A percentile compares a stretch with the other conserved stretches of the same genome.
phyloP scores from a whole-genome alignment of 2,888 invertebrate genomes.

The Elgonia sp. region DNA sequence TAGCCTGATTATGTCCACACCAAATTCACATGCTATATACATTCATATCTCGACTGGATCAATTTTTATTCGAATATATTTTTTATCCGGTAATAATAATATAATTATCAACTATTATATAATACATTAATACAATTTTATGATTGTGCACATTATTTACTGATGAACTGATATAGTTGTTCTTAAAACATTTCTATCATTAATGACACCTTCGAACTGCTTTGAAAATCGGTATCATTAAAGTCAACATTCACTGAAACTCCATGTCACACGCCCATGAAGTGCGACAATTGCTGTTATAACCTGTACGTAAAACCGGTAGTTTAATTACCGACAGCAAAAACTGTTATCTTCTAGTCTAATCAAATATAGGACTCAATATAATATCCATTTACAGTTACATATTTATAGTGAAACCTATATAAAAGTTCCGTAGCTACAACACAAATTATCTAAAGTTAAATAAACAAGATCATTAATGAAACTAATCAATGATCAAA shows the following conservation, averaged over 20 bases:
- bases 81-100: no score
- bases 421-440: slow-evolving; percentile 2
- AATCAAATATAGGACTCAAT: slow-evolving; percentile 26
- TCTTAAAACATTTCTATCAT: no score
- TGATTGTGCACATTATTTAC: no score
- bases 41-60: no score
- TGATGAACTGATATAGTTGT: no score
- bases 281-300: slow-evolving; percentile 34
- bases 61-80: no score
- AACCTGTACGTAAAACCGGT: slow-evolving; percentile 50
- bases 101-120: no score
- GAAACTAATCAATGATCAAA: not conserved
- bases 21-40: no score
- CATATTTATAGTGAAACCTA: slow-evolving; percentile 20
- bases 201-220: not conserved
- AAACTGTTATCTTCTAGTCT: slow-evolving; percentile 37
- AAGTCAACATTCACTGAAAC: not conserved
- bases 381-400: slow-evolving; percentile 47
- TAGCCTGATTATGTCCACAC: no score
- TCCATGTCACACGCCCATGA: slow-evolving; percentile 14
- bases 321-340: slow-evolving; percentile 46
- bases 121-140: no score
- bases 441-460: slow-evolving; percentile 13
- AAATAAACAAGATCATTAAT: not conserved
- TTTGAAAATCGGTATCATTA: not conserved